Evolutionary conservation across 2,888 invertebrate species (phyloP), one percentile per base, ranked within the genome.

Genomic region (Hypsopygia costalis): DNA sequence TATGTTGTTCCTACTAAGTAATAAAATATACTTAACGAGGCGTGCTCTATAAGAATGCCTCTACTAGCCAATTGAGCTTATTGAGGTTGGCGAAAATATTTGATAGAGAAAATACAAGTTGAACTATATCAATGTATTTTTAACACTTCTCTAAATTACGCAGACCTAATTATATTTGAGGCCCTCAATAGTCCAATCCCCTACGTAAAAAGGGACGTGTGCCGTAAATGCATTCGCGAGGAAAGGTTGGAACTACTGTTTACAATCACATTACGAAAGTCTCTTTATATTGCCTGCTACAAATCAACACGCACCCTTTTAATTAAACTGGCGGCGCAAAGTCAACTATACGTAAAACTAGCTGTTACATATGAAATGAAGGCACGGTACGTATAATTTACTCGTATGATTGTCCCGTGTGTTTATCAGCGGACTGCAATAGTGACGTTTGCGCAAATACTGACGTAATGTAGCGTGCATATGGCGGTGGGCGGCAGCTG

Each of bases 281-380:
- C 51, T 59, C 60, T 72, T 68, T 58, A 68, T 66, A 69, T 69
- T 70, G 64, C 62, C 55, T 55, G 63, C 70, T 59, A 81, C 80
- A 80, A 83, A 83, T 85, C 81, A 82, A 73, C 79, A 56, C 56
- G 62, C 76, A 70, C 85, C 81, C 83, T 76, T 81, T 77, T 83
- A 81, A 85, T 83, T 83, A 82, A 83, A 76, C 69, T 61, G 70
- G 61, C 69, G 59, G 71, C 74, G 74, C 76, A 81, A 74, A 79
- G 83, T 83, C 80, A 82, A 85, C 73, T 69, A 70, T 72, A 77
- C 61, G 61, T 62, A 54, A 72, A 76, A 76, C 70, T 75, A 62
- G 62, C 60, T 61, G 61, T 55, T 56, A 59, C 55, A 55, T 53
- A 50, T 54, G 60, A 60, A 74, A 71, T 71, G 70, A 73, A 73